Evolutionary conservation across 1,140 invertebrate species (phyloP).

Genomic region (Lordiphosa stackelbergi): DNA sequence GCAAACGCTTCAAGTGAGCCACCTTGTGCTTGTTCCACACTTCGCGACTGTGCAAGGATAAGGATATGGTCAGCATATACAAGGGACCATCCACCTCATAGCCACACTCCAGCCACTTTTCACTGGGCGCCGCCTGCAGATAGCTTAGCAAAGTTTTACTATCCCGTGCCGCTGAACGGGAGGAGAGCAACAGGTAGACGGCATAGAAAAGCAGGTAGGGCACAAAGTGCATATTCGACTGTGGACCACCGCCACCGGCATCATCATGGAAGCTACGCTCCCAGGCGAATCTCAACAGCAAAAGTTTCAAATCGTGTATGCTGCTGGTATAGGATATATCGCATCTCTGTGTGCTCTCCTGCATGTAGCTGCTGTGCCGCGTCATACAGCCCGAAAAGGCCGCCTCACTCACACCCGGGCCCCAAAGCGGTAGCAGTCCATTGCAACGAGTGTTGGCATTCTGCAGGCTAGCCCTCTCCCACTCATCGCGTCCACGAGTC

Average conservation of each 20-base stretch:
- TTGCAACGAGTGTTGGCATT: slow-evolving; percentile 99
- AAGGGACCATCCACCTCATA: slow-evolving; percentile 94
- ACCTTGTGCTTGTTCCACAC: slow-evolving; percentile 84
- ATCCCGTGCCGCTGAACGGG: slow-evolving; percentile 80
- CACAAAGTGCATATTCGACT: slow-evolving; percentile 97
- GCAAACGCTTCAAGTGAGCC: slow-evolving; percentile 86
- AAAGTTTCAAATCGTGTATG: slow-evolving; percentile 95
- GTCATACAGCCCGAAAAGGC: slow-evolving; percentile 96
- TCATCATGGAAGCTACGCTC: slow-evolving; percentile 98
- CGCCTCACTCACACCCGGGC: slow-evolving; percentile 95
- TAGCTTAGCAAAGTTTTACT: slow-evolving; percentile 85
- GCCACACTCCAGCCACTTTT: slow-evolving; percentile 86
- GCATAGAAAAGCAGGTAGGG: slow-evolving; percentile 97
- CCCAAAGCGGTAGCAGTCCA: slow-evolving; percentile 96
- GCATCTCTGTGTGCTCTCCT: slow-evolving; percentile 90
- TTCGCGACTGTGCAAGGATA: slow-evolving; percentile 86
- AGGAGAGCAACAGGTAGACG: slow-evolving; percentile 85
- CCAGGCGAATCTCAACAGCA: slow-evolving; percentile 92
- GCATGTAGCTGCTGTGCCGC: slow-evolving; percentile 90
- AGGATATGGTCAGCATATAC: slow-evolving; percentile 89
- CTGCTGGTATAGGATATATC: slow-evolving; percentile 93
- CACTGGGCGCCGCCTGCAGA: slow-evolving; percentile 80
- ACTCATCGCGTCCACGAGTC: slow-evolving; percentile 90
- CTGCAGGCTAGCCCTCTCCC: slow-evolving; percentile 97
- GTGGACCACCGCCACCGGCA: slow-evolving; percentile 96